Base-by-base conservation (phyloP, 2,797 vertebrate genomes). In the Rhinoraja longicauda region DNA sequence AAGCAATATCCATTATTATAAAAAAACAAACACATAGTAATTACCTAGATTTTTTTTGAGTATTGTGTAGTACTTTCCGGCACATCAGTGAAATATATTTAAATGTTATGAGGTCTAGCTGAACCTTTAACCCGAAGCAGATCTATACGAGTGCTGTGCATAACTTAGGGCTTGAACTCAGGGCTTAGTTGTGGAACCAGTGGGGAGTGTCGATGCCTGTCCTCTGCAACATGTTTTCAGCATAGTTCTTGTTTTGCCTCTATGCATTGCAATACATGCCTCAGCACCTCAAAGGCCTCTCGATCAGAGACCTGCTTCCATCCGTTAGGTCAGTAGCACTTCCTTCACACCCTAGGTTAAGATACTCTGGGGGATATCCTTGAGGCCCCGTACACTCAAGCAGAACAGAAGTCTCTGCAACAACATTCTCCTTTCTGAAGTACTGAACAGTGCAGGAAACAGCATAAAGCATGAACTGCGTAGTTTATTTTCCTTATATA, bases 221-320 rank as follows among this genome's bases (percentile, higher is more conserved):
- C 70, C 36, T 26, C 10, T 45, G 88, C 88, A 72, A 36, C 10
- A 29, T 0, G 26, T 26, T 36, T 86, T 90, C 86, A 12, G 45
- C 45, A 36, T 92, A 45, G 90, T 92, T 92, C 53, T 88, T 88
- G 64, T 75, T 75, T 93, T 59, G 90, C 93, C 36, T 59, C 72
- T 67, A 76, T 86, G 67, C 32, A 91, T 36, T 59, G 72, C 45
- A 73, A 57, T 75, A n/a, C 67, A 73, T 73, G 70, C 90, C 90
- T 73, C 90, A 53, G 67, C 90, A 92, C 94, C 95, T 94, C 93
- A 93, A 93, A 19, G 92, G 94, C 93, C 95, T 94, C 94, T 93
- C 0, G 0, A 93, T 93, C 95, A 93, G 93, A 93, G 94, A 15
- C 93, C 94, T 93, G 70, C 39, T 93, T 93, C n/a, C 93, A 76